Conservation (phyloP, 2,113 vertebrate species). For the Okapia johnstoni region DNA sequence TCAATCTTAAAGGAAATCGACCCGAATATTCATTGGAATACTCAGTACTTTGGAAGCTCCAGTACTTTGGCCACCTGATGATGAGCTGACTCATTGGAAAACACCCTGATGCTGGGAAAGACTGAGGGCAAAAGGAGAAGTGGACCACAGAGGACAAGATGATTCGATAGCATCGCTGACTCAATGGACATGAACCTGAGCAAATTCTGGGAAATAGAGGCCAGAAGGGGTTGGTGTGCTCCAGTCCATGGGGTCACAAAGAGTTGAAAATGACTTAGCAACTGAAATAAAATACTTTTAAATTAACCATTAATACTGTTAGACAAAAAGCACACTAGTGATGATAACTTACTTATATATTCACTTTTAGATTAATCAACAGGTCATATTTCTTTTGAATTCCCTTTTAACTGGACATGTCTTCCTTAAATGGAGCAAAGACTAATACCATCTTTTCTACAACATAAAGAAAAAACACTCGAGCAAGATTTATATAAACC, state of each 20-base stretch:
- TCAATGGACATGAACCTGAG: neutral
- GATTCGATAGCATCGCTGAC: neutral
- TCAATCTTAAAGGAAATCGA: neutral
- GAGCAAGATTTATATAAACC: neutral
- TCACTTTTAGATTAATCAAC: neutral
- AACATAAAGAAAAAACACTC: neutral
- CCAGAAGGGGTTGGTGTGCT: neutral
- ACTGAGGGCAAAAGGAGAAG: neutral
- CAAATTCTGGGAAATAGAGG: neutral
- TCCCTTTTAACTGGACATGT: neutral
- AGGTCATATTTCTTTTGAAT: neutral
- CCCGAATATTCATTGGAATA: neutral
- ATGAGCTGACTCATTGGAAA: neutral
- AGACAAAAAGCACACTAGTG: neutral
- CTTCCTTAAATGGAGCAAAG: neutral
- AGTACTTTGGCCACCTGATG: neutral
- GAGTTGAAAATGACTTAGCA: neutral
- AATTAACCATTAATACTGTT: neutral
- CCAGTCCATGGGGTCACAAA: neutral
- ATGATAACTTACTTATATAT: neutral
- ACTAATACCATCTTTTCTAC: neutral
- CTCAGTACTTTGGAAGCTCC: neutral
- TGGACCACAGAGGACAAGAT: neutral
- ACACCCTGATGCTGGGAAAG: neutral
- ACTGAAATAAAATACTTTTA: neutral